Evolutionary conservation across 2,113 vertebrate genomes (phyloP).

Genomic region (Hippocampus abdominalis): DNA sequence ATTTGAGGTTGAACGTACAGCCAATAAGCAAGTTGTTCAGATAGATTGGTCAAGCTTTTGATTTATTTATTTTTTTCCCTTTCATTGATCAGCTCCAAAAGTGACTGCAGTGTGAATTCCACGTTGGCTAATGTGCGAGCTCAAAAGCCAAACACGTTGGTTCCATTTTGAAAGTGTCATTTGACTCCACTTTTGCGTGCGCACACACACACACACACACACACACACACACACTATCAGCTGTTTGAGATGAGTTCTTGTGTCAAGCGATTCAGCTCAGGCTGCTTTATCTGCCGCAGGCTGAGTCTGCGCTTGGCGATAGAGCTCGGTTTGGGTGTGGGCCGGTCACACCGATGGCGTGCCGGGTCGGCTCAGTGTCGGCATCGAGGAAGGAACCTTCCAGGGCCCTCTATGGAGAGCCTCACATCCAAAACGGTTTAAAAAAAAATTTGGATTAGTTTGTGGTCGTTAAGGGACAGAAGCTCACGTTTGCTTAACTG

Average conservation of each 20-base stretch:
- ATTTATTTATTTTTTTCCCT: too few relatives aligned
- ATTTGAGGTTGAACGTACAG: too few relatives aligned
- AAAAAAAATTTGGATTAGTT: too few relatives aligned
- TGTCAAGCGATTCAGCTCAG: background rate
- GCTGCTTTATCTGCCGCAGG: constrained; percentile 44
- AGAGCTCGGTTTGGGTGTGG: constrained; percentile 43
- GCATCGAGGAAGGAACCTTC: too few relatives aligned
- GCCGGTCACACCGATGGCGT: constrained; percentile 13
- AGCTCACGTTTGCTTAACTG: background rate
- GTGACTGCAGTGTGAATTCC: background rate
- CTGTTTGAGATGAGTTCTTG: constrained; percentile 17
- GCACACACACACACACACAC: background rate
- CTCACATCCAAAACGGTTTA: background rate
- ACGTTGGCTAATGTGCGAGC: background rate
- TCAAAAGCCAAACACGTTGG: background rate
- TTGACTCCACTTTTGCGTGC: background rate
- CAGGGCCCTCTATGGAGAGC: background rate
- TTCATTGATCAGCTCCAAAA: background rate
- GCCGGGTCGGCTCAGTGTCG: background rate
- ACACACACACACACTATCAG: constrained; percentile 4
- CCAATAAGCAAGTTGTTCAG: too few relatives aligned
- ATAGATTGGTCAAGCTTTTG: too few relatives aligned
- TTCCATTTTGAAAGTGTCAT: background rate
- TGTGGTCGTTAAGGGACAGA: background rate
- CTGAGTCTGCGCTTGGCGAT: constrained; percentile 48